Evolutionary conservation across 1,140 invertebrate species (phyloP).

Genomic region (Drosophila sucinea): DNA sequence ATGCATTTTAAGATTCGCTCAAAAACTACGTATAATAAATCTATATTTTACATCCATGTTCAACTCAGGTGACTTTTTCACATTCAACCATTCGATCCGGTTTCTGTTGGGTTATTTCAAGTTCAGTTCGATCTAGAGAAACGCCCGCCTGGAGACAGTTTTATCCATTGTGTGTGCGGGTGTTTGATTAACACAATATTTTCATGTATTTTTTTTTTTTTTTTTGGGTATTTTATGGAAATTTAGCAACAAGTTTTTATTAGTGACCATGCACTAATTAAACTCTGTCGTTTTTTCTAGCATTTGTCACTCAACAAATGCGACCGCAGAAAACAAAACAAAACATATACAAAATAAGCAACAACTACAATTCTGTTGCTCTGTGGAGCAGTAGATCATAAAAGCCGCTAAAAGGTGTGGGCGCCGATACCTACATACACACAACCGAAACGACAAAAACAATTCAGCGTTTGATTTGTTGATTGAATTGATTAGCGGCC

Average conservation of each 20-base stretch:
- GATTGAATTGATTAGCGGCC: conserved; percentile 72
- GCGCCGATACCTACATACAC: conserved; percentile 39
- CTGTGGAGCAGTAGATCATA: conserved; percentile 77
- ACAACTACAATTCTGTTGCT: conserved; percentile 56
- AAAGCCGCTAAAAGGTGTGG: conserved; percentile 80
- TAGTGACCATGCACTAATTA: conserved; percentile 81
- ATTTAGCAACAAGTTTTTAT: conserved; percentile 71
- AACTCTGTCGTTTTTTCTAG: conserved; percentile 60
- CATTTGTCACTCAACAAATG: conserved; percentile 55
- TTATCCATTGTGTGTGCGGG: conserved; percentile 67
- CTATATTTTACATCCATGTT: neutral
- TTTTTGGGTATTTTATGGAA: conserved; percentile 40
- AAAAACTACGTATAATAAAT: neutral
- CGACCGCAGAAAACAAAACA: conserved; percentile 24
- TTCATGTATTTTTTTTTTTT: conserved; percentile 3
- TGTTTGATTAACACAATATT: conserved; percentile 75
- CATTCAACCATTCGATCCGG: conserved; percentile 46
- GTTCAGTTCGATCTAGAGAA: conserved; percentile 52
- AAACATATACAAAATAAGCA: conserved; percentile 32
- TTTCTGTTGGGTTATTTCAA: conserved; percentile 56
- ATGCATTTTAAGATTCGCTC: too few relatives aligned
- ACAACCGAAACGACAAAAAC: conserved; percentile 46
- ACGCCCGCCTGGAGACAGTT: conserved; percentile 43
- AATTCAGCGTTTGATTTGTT: conserved; percentile 57
- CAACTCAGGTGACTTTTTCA: conserved; percentile 1